phyloP scores from a whole-genome alignment of 1,140 invertebrate species.

The Ostrea edulis region DNA sequence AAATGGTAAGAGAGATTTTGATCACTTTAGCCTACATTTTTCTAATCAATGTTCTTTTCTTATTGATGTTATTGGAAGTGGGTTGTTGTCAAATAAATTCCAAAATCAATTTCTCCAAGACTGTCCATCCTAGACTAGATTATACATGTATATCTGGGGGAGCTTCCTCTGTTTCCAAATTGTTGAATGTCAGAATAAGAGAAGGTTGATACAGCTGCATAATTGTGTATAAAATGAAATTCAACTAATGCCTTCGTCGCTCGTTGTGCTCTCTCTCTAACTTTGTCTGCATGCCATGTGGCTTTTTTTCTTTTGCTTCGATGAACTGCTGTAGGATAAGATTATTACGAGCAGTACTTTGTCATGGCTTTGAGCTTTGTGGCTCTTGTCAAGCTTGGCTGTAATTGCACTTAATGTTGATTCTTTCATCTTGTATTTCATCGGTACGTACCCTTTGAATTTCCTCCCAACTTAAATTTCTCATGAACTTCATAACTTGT shows the following conservation, averaged over 20 bases:
- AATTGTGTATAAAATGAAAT: neutral
- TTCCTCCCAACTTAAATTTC: neutral
- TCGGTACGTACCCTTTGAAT: neutral
- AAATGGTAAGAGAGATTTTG: constrained; percentile 39
- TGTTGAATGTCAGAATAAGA: neutral
- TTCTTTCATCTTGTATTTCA: neutral
- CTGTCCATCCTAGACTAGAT: neutral
- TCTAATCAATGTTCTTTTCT: constrained; percentile 29
- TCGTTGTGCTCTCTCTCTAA: neutral
- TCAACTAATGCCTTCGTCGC: neutral
- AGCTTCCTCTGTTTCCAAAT: neutral
- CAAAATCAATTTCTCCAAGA: too few species aligned
- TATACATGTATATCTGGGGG: neutral
- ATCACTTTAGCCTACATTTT: constrained; percentile 22
- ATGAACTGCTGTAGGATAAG: neutral
- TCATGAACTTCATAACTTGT: neutral
- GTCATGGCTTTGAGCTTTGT: neutral
- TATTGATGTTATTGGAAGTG: constrained; percentile 28
- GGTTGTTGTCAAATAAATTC: neutral
- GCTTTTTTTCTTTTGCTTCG: neutral
- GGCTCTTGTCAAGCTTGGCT: constrained; percentile 5
- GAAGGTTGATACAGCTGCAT: neutral
- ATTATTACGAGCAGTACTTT: neutral
- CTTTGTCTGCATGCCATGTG: constrained; percentile 16
- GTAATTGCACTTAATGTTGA: neutral